Evolutionary conservation across 1,140 invertebrate species (phyloP).

Genomic region (Radopholus similis): DNA sequence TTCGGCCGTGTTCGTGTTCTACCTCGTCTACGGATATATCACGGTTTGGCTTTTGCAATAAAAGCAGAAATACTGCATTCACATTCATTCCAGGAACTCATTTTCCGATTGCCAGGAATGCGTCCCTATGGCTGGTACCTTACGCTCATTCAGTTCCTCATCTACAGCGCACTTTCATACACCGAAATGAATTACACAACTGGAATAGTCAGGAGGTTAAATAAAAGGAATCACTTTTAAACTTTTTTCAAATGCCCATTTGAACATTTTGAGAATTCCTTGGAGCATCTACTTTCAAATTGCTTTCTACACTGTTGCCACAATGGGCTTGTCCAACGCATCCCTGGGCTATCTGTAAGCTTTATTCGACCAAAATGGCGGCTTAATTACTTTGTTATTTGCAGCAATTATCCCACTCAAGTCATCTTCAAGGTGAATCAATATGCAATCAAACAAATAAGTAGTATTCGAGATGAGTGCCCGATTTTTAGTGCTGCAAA

Average conservation of each 20-base stretch:
- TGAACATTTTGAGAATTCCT: conserved; percentile 70
- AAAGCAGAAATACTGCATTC: conserved; percentile 9
- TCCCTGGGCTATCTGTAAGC: conserved; percentile 77
- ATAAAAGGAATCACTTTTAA: neutral
- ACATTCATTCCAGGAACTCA: conserved; percentile 71
- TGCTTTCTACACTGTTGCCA: conserved; percentile 81
- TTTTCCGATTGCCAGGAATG: conserved; percentile 82
- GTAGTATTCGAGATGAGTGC: too few species aligned
- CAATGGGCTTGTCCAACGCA: conserved; percentile 91
- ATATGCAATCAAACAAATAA: too few species aligned
- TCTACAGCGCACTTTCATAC: conserved; percentile 77
- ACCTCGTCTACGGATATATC: conserved; percentile 83
- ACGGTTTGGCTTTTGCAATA: conserved; percentile 65
- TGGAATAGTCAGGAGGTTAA: conserved; percentile 70
- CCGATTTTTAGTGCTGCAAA: conserved; percentile 75
- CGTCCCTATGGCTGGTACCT: conserved; percentile 85
- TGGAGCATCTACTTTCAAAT: conserved; percentile 75
- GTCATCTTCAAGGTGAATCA: conserved; percentile 78
- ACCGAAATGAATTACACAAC: conserved; percentile 70
- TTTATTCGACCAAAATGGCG: neutral
- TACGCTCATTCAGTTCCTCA: conserved; percentile 83
- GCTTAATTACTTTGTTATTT: conserved; percentile 3
- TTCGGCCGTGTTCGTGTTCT: conserved; percentile 77
- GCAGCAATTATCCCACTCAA: conserved; percentile 79
- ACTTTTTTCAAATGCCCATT: neutral